Conservation (phyloP, 2,113 vertebrate species). For the Amblyopsis rosae region DNA sequence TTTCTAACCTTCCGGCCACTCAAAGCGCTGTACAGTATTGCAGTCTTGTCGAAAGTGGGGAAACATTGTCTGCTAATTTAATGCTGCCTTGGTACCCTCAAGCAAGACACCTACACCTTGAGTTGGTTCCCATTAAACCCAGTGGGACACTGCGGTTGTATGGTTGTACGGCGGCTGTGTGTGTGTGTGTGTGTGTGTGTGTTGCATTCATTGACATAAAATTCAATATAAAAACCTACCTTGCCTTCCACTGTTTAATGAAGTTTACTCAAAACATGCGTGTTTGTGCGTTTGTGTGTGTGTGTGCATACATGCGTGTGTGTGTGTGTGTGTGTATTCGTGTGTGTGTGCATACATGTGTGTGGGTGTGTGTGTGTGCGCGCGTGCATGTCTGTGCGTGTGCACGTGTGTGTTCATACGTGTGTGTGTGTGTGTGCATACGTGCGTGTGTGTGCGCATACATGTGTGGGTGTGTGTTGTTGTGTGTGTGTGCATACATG, state of each 20-base stretch:
- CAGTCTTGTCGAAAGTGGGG: too few species aligned
- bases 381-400: too few species aligned
- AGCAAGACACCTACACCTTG: neutral
- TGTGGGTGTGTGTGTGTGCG: constrained; percentile 13
- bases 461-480: too few species aligned
- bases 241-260: neutral
- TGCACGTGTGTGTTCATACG: too few species aligned
- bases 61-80: neutral
- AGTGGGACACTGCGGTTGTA: neutral
- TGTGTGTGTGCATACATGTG: neutral
- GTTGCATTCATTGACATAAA: too few species aligned
- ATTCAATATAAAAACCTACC: neutral
- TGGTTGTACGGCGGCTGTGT: neutral
- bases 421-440: constrained; percentile 6
- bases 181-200: neutral
- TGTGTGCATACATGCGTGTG: constrained; percentile 9
- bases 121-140: neutral
- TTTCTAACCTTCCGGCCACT: too few species aligned
- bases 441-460: too few species aligned
- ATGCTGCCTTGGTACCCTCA: neutral
- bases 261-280: neutral
- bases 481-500: too few species aligned
- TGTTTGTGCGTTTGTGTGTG: neutral
- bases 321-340: too few species aligned
- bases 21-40: too few species aligned